phyloP scores from a whole-genome alignment of 2,888 invertebrate genomes.

The Polylopha cassiicola region DNA sequence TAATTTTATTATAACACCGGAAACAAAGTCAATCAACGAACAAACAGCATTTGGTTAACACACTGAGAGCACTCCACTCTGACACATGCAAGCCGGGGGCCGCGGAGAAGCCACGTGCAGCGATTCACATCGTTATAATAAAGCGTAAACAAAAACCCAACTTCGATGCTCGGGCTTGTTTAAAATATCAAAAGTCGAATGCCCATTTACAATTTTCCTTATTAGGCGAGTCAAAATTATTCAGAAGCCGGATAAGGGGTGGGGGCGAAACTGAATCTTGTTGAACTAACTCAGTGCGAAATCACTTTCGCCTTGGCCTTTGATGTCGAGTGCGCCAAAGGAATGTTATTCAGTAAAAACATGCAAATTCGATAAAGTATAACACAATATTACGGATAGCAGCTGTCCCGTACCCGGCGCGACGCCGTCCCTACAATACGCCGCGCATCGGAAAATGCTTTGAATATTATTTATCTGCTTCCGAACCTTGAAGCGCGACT shows the following conservation, averaged over 20 bases:
- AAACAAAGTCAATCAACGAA: conserved; percentile 19
- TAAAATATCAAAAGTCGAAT: conserved; percentile 55
- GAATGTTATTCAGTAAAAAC: conserved; percentile 78
- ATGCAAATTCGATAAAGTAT: conserved; percentile 78
- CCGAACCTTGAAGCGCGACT: conserved; percentile 20
- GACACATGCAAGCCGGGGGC: conserved; percentile 6
- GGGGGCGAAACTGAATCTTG: conserved; percentile 71
- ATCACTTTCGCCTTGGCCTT: conserved; percentile 74
- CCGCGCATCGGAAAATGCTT: conserved; percentile 42
- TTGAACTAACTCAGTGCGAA: conserved; percentile 76
- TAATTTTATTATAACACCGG: conserved; percentile 4
- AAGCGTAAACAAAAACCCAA: conserved; percentile 27
- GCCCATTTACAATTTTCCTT: conserved; percentile 71
- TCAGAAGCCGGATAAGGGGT: conserved; percentile 59
- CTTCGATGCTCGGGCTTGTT: conserved; percentile 25
- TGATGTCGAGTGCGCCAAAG: conserved; percentile 74
- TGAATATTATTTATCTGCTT: conserved; percentile 51
- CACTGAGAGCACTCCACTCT: conserved; percentile 7
- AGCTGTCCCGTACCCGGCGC: conserved; percentile 38
- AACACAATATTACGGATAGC: conserved; percentile 72
- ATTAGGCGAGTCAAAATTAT: conserved; percentile 68
- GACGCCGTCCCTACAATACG: conserved; percentile 41
- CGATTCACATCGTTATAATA: conserved; percentile 37
- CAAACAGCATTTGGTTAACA: conserved; percentile 16
- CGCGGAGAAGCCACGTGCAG: conserved; percentile 29